Evolutionary conservation across 2,888 invertebrate genomes (phyloP).

Genomic region (Philonicus albiceps): DNA sequence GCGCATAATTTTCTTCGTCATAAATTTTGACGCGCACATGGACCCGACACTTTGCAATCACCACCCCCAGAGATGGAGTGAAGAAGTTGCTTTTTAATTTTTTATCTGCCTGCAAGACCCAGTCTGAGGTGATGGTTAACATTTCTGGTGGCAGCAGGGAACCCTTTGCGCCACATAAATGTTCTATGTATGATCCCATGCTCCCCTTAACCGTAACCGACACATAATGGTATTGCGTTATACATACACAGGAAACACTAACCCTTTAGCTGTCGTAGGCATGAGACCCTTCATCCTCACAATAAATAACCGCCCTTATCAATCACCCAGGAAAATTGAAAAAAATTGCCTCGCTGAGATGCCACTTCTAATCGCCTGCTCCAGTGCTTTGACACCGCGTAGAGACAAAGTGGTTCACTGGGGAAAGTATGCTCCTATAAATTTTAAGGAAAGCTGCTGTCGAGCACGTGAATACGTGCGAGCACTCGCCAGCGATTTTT

Average conservation of each 20-base stretch:
- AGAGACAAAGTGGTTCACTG: background rate
- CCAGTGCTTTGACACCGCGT: background rate
- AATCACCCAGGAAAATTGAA: constrained; percentile 41
- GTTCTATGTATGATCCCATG: background rate
- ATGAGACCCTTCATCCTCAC: constrained; percentile 35
- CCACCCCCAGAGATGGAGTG: background rate
- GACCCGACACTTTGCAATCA: constrained; percentile 47
- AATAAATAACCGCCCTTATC: constrained; percentile 46
- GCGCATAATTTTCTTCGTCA: constrained; percentile 46
- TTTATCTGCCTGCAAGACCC: constrained; percentile 9
- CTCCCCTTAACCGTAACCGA: background rate
- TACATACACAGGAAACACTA: background rate
- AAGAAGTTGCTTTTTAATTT: constrained; percentile 33
- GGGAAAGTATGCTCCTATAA: background rate
- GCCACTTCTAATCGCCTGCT: constrained; percentile 19
- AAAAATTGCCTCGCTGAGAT: constrained; percentile 17
- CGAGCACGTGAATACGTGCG: background rate
- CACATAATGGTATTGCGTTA: constrained; percentile 11
- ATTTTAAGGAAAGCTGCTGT: background rate
- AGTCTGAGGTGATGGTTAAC: background rate
- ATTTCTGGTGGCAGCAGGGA: background rate
- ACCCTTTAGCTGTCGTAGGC: constrained; percentile 13
- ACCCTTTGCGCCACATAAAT: background rate
- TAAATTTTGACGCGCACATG: constrained; percentile 46
- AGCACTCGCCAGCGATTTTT: background rate